A percentile compares a stretch with the other conserved stretches of the same genome.
Conservation (phyloP, 2,113 vertebrate species). For the Elephas maximus region DNA sequence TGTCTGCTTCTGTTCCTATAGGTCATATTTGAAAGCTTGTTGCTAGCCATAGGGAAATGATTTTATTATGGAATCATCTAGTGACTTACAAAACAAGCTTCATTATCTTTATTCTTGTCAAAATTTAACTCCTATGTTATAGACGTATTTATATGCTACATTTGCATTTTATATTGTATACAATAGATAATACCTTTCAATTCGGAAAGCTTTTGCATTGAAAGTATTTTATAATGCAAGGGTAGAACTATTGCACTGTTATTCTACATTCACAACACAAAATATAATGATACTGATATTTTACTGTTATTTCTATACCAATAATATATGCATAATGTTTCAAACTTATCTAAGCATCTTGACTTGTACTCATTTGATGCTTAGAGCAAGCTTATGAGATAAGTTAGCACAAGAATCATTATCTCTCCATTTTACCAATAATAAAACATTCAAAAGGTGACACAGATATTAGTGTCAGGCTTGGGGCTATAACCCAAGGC, state of each 20-base stretch:
- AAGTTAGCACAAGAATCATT: slow-evolving; percentile 5
- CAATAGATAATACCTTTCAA: slow-evolving; percentile 37
- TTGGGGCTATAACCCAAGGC: slow-evolving; percentile 1
- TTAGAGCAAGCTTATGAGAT: slow-evolving; percentile 23
- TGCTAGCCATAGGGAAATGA: slow-evolving; percentile 51
- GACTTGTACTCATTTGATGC: neutral
- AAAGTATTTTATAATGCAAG: slow-evolving; percentile 50
- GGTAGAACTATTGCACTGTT: slow-evolving; percentile 42
- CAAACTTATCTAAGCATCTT: slow-evolving; percentile 33
- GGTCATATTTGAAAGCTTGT: slow-evolving; percentile 69
- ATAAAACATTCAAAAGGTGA: slow-evolving; percentile 15
- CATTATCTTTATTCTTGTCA: slow-evolving; percentile 2
- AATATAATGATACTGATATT: slow-evolving; percentile 51
- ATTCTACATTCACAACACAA: slow-evolving; percentile 39
- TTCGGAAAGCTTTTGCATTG: slow-evolving; percentile 45
- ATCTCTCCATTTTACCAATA: neutral
- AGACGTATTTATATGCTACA: slow-evolving; percentile 9
- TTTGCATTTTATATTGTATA: slow-evolving; percentile 58
- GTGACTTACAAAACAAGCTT: slow-evolving; percentile 39
- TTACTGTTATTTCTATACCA: slow-evolving; percentile 20
- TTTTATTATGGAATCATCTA: slow-evolving; percentile 70
- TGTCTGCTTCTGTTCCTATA: neutral
- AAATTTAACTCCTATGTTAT: slow-evolving; percentile 48
- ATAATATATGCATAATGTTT: slow-evolving; percentile 27
- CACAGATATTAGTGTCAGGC: slow-evolving; percentile 9